These are phyloP conservation scores for Felis chaus DNA, from an alignment of 2,113 vertebrate species.

Conservation along the genomic window DNA sequence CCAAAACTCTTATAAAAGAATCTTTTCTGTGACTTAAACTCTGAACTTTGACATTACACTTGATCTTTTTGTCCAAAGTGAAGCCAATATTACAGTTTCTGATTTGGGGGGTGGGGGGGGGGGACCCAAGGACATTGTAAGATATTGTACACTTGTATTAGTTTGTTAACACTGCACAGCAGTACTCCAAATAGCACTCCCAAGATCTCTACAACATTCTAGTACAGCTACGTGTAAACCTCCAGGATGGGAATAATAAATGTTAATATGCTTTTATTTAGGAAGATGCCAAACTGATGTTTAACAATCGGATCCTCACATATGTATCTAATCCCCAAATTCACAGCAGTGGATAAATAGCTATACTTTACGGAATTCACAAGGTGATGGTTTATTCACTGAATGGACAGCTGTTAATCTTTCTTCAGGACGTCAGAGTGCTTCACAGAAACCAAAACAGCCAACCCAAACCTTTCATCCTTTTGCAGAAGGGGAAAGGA, in stretches of 20 bases:
- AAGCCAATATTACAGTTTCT: conserved; percentile 28
- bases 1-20: conserved; percentile 39
- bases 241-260: background rate
- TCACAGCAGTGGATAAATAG: conserved; percentile 5
- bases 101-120: background rate
- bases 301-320: background rate
- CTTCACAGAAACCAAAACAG: conserved; percentile 46
- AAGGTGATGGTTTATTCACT: conserved; percentile 41
- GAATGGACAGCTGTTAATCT: background rate
- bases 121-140: background rate
- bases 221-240: background rate
- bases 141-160: background rate
- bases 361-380: background rate
- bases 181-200: conserved; percentile 1
- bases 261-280: background rate
- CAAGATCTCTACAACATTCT: conserved; percentile 36
- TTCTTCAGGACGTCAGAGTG: conserved; percentile 1
- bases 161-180: background rate
- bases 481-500: background rate
- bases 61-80: conserved; percentile 47
- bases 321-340: background rate
- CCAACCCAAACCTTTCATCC: conserved; percentile 17
- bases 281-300: background rate
- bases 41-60: conserved; percentile 40
- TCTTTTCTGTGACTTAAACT: conserved; percentile 42